phyloP scores from a whole-genome alignment of 2,113 vertebrate genomes.

The Hemicordylus capensis region DNA sequence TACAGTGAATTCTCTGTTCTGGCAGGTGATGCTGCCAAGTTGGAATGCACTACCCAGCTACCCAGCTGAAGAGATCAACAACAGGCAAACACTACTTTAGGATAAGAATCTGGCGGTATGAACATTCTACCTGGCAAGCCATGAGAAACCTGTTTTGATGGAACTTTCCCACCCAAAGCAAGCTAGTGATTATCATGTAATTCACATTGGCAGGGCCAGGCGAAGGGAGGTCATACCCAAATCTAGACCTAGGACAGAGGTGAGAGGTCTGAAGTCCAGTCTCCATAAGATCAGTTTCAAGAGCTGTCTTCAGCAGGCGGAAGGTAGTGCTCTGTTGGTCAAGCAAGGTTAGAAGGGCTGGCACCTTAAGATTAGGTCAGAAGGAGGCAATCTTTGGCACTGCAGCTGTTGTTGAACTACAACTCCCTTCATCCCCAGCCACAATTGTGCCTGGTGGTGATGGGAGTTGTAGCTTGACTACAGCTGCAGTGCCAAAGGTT shows the following conservation, averaged over 20 bases:
- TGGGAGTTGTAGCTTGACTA: no score
- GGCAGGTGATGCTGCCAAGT: not conserved
- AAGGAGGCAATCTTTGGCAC: conserved; percentile 49
- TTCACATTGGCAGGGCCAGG: not conserved
- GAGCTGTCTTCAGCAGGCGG: not conserved
- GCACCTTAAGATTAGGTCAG: no score
- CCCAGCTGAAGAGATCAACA: conserved; percentile 14
- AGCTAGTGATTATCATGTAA: not conserved
- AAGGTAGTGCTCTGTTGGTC: not conserved
- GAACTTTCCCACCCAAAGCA: not conserved
- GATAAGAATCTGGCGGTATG: not conserved
- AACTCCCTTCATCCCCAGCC: no score
- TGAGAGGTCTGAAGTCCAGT: not conserved
- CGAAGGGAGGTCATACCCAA: not conserved
- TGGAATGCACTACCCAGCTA: not conserved
- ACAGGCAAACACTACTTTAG: not conserved
- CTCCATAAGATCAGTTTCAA: not conserved
- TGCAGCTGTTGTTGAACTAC: no score
- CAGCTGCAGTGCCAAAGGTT: no score
- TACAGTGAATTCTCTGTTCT: fast-evolving
- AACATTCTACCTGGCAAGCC: not conserved
- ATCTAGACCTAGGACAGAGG: not conserved
- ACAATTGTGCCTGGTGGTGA: no score
- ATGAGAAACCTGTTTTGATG: not conserved
- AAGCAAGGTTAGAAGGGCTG: not conserved